Evolutionary conservation across 2,888 invertebrate species (phyloP).

Genomic region (Thecophora atra): DNA sequence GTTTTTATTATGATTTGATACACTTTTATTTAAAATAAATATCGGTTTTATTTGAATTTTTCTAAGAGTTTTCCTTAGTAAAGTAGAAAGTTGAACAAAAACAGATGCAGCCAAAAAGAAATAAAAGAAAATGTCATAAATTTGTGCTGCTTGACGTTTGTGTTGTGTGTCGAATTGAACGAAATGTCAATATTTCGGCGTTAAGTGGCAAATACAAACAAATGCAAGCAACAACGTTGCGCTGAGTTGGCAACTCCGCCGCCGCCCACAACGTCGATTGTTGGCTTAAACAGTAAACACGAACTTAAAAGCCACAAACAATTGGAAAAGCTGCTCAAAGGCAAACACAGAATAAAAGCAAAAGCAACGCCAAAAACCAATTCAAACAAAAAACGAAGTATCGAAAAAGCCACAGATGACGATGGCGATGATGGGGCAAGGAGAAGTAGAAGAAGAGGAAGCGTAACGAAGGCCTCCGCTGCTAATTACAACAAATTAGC

Average conservation of each 20-base stretch:
- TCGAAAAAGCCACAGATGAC: too few species aligned
- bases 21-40: too few species aligned
- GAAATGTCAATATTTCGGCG: slow-evolving; percentile 4
- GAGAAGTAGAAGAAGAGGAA: too few species aligned
- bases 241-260: slow-evolving; percentile 6
- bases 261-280: not conserved
- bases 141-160: not conserved
- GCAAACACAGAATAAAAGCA: not conserved
- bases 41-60: not conserved
- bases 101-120: not conserved
- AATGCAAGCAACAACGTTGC: not conserved
- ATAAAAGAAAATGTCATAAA: not conserved
- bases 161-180: not conserved
- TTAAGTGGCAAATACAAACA: not conserved
- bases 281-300: not conserved
- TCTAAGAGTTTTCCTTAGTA: not conserved
- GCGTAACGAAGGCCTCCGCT: slow-evolving; percentile 15
- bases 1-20: too few species aligned
- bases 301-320: not conserved
- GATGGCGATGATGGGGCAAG: not conserved
- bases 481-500: slow-evolving; percentile 41
- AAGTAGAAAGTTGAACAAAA: not conserved
- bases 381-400: slow-evolving; percentile 5
- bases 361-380: not conserved
- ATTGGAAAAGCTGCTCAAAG: not conserved